Base-by-base conservation (phyloP, 1,140 invertebrate species). In the Pachyrhynchus sulphureomaculatus region DNA sequence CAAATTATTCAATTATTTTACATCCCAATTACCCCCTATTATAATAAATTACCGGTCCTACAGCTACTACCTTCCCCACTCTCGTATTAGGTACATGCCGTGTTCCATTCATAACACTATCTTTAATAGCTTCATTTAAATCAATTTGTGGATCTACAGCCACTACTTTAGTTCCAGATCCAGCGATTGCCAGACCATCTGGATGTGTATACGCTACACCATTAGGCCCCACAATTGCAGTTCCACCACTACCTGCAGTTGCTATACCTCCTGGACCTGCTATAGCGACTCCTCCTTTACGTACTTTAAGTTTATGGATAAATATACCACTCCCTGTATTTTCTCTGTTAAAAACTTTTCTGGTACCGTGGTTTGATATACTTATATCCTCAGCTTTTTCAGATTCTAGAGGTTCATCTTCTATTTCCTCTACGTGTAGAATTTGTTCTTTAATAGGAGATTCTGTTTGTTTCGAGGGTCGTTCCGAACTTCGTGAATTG, bases 181-280 rank as follows among this genome's bases (percentile, higher is more conserved):
- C 87, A 1, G 86, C 87, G 5, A 88, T 85, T 3, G 86, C 86
- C 1, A 87, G 69, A 20, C 86, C 87, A 65, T 80, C 83, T 4
- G 84, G 84, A 67, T 86, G 84, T 0, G 86, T 88, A 54, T 87
- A 86, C 0, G 86, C 87, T 23, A 86, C 78, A 0, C 87, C 87
- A 8, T 85, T 86, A 4, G 87, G 86, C 3, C 87, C 87, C 1
- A 89, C 87, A 34, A 89, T 87, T 0, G 87, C 87, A 0, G 86
- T 87, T 5, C 87, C 87, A 2, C 87, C 87, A 62, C 81, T 83
- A 5, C 86, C 87, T 1, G 87, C 86, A 1, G 86, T 88, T 0
- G 87, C 87, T 33, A 88, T 84, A 41, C 87, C 87, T 6, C 86
- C 86, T 0, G 87, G 87, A 0, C 87, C 87, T 1, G 87, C 87